Base-by-base conservation (phyloP, 1,140 invertebrate genomes). In the Rhynchophorus ferrugineus region DNA sequence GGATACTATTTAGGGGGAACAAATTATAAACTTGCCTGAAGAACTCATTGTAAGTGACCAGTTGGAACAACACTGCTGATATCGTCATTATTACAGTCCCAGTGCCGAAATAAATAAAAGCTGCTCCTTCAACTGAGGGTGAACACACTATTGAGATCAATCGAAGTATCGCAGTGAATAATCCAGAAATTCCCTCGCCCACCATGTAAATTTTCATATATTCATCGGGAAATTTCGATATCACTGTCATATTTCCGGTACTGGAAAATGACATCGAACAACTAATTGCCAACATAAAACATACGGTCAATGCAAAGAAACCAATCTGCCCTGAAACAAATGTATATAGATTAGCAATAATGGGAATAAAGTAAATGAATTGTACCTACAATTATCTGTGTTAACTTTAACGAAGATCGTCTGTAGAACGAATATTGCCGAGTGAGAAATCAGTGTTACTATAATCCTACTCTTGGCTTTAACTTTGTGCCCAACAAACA, bases 311-410 rank as follows among this genome's bases (percentile, higher is more conserved):
- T n/a, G 17, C 38, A 16, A 56, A 56, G 29, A 56, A 56, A 19
- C 24, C 42, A 6, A 44, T 14, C 41, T 56, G 53, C 53, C 53
- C 53, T 56, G 36, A 37, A 45, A 50, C 2, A 49, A 29, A 43
- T 19, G 9, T n/a, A n/a, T n/a, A n/a, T n/a, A n/a, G n/a, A n/a
- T n/a, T n/a, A n/a, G n/a, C n/a, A n/a, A n/a, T n/a, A n/a, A n/a
- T n/a, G n/a, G n/a, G n/a, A n/a, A n/a, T n/a, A n/a, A n/a, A n/a
- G n/a, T n/a, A n/a, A n/a, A n/a, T n/a, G n/a, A n/a, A 34, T 33
- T 2, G 3, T 53, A 57, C 45, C 54, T 46, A 54, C 56, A 57
- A 13, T 36, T 21, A 48, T 57, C 56, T n/a, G 56, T 57, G 41
- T 57, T 36, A 18, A 57, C 21, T 19, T 49, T 49, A 17, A 45